A percentile compares a stretch with the other conserved stretches of the same genome.
Evolutionary conservation across 1,140 invertebrate species (phyloP).

Genomic region (Drosophila athabasca): DNA sequence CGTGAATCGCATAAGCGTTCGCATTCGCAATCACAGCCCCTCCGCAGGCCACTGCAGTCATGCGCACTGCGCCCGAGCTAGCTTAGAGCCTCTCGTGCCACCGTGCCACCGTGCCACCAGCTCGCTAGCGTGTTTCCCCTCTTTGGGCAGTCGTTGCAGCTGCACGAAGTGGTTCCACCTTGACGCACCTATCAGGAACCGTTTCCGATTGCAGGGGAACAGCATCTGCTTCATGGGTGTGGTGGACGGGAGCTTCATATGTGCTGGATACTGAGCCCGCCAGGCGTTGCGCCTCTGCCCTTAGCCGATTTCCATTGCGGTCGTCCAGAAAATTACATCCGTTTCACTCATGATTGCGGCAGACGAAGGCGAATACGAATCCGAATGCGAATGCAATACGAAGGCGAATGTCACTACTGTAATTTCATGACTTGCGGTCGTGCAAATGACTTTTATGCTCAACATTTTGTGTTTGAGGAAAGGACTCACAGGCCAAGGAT

Average conservation of each 20-base stretch:
- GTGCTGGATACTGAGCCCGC: not conserved
- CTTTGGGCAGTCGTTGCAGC: not conserved
- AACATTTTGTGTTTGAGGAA: too few relatives aligned
- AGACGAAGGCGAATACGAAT: not conserved
- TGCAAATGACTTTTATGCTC: constrained; percentile 25
- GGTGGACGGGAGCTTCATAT: not conserved
- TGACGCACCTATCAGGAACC: constrained; percentile 33
- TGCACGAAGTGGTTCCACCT: not conserved
- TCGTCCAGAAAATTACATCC: not conserved
- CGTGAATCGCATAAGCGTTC: not conserved
- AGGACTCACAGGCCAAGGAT: too few relatives aligned
- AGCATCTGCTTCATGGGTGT: constrained; percentile 18
- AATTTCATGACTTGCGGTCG: constrained; percentile 34
- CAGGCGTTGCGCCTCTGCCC: not conserved
- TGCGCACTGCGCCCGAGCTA: not conserved
- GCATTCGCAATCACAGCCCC: not conserved
- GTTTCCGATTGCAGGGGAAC: constrained; percentile 25
- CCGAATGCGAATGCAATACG: not conserved
- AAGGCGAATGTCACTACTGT: constrained; percentile 32
- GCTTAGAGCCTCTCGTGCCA: too few relatives aligned
- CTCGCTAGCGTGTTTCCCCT: not conserved
- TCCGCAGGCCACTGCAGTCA: not conserved
- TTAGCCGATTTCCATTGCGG: too few relatives aligned
- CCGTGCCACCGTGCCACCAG: constrained; percentile 13
- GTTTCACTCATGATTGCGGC: constrained; percentile 9